Conservation (phyloP, 1,140 invertebrate species). For the Cydia pomonella region DNA sequence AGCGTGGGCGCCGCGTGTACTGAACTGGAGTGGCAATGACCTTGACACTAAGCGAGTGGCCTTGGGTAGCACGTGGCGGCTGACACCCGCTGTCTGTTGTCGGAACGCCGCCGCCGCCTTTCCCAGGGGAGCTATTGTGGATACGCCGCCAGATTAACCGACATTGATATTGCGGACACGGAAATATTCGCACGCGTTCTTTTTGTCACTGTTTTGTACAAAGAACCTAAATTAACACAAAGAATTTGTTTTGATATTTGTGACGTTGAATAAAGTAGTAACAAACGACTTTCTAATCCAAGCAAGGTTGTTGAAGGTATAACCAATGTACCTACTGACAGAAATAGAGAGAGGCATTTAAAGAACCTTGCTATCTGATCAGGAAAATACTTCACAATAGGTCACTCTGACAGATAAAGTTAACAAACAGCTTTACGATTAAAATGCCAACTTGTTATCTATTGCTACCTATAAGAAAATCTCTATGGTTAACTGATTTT, state of each 20-base stretch:
- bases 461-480: not conserved
- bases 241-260: not conserved
- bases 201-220: not conserved
- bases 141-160: slow-evolving; percentile 54
- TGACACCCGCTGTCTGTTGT: slow-evolving; percentile 80
- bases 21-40: slow-evolving; percentile 78
- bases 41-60: slow-evolving; percentile 80
- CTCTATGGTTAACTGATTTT: not conserved
- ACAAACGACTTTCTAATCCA: slow-evolving; percentile 31
- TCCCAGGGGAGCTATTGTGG: slow-evolving; percentile 76
- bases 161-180: slow-evolving; percentile 33
- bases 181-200: slow-evolving; percentile 15
- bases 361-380: slow-evolving; percentile 21
- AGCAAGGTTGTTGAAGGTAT: slow-evolving; percentile 22
- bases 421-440: slow-evolving; percentile 12
- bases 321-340: slow-evolving; percentile 1
- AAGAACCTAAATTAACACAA: not conserved
- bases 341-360: slow-evolving; percentile 26
- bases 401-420: slow-evolving; percentile 17
- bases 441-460: slow-evolving; percentile 9
- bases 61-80: slow-evolving; percentile 80
- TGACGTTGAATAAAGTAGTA: not conserved
- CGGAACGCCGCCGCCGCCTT: slow-evolving; percentile 79
- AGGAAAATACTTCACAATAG: slow-evolving; percentile 14
- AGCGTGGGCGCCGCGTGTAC: slow-evolving; percentile 78